These are phyloP conservation scores for Micromussa lordhowensis DNA, from an alignment of 92 coral and sea anemone genomes.

Conservation along the genomic window DNA sequence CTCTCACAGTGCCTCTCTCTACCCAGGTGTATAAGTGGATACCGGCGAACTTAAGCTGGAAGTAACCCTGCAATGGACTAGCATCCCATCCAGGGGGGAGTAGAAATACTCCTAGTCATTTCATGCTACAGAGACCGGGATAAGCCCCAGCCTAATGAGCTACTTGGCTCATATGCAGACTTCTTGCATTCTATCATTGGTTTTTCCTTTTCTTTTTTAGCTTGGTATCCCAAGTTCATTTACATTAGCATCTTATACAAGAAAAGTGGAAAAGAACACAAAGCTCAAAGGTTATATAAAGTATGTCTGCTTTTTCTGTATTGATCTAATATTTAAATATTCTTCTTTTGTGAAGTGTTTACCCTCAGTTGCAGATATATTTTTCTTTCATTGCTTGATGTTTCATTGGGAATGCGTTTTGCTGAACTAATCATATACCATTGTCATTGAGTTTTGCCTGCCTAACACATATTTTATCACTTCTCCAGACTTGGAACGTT, in stretches of 20 bases:
- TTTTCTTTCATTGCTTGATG: no score
- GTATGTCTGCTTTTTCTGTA: conserved; percentile 51
- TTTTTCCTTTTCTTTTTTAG: conserved; percentile 34
- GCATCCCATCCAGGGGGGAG: no score
- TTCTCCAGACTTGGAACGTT: conserved; percentile 75
- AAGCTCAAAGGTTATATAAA: conserved; percentile 76
- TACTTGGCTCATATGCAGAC: no score
- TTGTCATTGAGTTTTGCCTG: background rate
- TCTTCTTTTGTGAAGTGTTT: background rate
- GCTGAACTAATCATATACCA: background rate
- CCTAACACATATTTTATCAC: background rate
- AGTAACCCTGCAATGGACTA: no score
- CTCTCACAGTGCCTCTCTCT: background rate
- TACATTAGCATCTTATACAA: conserved; percentile 78
- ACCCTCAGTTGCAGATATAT: background rate
- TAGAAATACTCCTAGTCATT: no score
- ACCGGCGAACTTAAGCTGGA: no score
- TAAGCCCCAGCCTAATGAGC: no score
- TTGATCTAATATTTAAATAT: background rate
- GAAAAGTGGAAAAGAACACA: conserved; percentile 83
- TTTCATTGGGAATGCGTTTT: background rate
- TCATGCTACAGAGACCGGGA: no score
- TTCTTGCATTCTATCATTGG: background rate
- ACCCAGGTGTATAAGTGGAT: background rate
- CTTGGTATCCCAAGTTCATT: conserved; percentile 86